Evolutionary conservation across 2,888 invertebrate species (phyloP), one percentile per base, ranked within the genome.

Genomic region (Hypomecis punctinalis): DNA sequence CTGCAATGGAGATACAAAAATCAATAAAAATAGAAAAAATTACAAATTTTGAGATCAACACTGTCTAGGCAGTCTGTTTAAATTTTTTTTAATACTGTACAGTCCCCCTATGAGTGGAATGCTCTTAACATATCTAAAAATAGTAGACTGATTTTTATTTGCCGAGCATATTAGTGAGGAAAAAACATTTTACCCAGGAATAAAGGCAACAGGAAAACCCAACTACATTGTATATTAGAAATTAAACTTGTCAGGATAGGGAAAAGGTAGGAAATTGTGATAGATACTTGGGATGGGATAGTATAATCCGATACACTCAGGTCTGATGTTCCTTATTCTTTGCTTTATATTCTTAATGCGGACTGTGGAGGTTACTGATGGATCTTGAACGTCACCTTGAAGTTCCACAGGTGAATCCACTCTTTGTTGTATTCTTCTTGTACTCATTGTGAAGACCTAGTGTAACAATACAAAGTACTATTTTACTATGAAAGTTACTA

Each of bases 351-450:
- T 78, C 61, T 80, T 72, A 68, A 67, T 71, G 66, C 74, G 81
- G 75, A 82, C 82, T 60, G 91, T 88, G 69, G 92, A 90, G 68
- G 91, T 86, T 74, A 93, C 81, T 73, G 81, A 79, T 65, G 88
- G 85, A 76, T 89, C 91, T 88, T 93, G 91, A 76, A 91, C 79
- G 76, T 86, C 86, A 90, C 89, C 89, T 90, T 83, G 80, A 75
- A 74, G 74, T 67, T 74, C 63, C 55, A 52, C 64, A 62, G 59
- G 70, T 58, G 75, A 70, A 74, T 71, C 61, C 67, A 77, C 69
- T 76, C 83, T 78, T 65, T 73, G 66, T 70, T 74, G 75, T 72
- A 56, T 76, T 75, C 35, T 43, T 42, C 54, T 35, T 35, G 76
- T 75, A 73, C 70, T 85, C 84, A 86, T 56, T 86, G 74, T 81